These are phyloP conservation scores for Amazonetta brasiliensis DNA, from an alignment of 2,797 vertebrate genomes.

Conservation along the genomic window DNA sequence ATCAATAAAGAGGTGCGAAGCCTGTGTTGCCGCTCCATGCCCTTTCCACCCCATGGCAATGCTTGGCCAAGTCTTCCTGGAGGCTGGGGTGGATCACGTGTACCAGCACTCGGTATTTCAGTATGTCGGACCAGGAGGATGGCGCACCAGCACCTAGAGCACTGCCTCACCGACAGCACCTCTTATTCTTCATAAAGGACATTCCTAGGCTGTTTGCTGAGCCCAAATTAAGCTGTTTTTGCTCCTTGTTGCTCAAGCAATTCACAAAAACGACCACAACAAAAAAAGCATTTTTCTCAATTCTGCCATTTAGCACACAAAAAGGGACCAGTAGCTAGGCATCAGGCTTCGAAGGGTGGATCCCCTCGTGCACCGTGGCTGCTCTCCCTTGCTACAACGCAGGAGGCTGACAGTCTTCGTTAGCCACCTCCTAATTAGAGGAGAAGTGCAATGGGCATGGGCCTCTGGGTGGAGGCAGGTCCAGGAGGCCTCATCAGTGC, in stretches of 20 bases:
- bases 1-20: constrained; percentile 44
- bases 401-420: background rate
- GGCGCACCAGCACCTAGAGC: background rate
- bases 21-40: accelerated
- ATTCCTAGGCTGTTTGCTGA: background rate
- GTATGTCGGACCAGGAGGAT: background rate
- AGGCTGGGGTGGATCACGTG: background rate
- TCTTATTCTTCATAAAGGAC: accelerated
- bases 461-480: background rate
- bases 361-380: accelerated
- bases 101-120: accelerated
- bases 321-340: accelerated
- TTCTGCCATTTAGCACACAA: background rate
- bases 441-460: accelerated
- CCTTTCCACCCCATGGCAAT: accelerated
- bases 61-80: background rate
- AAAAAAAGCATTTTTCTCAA: background rate
- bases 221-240: background rate
- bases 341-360: accelerated
- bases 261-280: background rate
- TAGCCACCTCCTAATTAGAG: background rate
- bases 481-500: background rate
- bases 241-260: background rate
- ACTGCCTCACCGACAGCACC: accelerated
- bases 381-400: accelerated